A percentile compares a stretch with the other conserved stretches of the same genome.
Conservation (phyloP, 2,888 invertebrate genomes). For the Phrixothrix hirtus region DNA sequence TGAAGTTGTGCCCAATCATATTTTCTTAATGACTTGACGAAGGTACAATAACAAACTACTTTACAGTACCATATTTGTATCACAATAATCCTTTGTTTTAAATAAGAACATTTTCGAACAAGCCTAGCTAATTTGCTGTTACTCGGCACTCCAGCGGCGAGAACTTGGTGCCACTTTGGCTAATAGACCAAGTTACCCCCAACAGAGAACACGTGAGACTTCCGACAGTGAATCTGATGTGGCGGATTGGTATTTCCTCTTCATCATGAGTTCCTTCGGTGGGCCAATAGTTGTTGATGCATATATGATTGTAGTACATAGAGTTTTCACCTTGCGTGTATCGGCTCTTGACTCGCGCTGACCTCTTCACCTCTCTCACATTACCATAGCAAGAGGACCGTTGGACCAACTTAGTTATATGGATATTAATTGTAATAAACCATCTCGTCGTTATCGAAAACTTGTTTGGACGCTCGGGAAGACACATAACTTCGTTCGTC, state of each 20-base stretch:
- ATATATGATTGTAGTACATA: conserved; percentile 44
- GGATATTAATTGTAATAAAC: conserved; percentile 34
- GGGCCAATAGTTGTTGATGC: conserved; percentile 21
- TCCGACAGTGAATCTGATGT: conserved; percentile 16
- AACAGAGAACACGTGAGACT: conserved; percentile 14
- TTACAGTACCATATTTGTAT: background rate
- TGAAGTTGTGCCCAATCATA: background rate
- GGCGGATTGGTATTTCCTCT: conserved; percentile 13
- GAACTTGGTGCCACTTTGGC: conserved; percentile 5
- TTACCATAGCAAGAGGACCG: conserved; percentile 51
- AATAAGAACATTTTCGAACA: background rate
- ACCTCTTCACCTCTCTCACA: conserved; percentile 57
- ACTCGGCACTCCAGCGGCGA: conserved; percentile 5
- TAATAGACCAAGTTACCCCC: conserved; percentile 10
- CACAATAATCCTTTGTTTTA: background rate
- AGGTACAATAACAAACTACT: background rate
- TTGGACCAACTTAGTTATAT: conserved; percentile 47
- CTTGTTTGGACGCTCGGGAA: conserved; percentile 44
- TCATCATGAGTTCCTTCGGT: conserved; percentile 15
- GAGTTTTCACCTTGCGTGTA: conserved; percentile 51
- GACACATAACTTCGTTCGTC: conserved; percentile 48
- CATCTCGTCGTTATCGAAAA: conserved; percentile 34
- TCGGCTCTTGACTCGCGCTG: conserved; percentile 55
- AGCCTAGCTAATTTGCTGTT: conserved; percentile 1
- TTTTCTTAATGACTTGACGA: background rate